Conservation (phyloP, 2,113 vertebrate species). For the Todiramphus saurophagus region DNA sequence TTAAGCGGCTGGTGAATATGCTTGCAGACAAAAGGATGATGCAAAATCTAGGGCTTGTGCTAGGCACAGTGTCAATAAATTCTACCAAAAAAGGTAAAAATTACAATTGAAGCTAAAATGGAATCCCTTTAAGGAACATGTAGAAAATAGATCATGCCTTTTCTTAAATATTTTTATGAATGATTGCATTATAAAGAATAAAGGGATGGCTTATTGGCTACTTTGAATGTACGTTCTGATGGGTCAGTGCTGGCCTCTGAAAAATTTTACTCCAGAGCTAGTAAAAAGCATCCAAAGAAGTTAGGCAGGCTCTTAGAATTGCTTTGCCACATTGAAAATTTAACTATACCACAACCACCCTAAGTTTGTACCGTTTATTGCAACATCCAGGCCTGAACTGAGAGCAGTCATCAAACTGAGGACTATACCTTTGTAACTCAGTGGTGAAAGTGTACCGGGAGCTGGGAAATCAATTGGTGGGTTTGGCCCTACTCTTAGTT, state of each 20-base stretch:
- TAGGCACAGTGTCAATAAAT: constrained; percentile 81
- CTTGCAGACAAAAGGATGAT: constrained; percentile 81
- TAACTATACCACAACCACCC: background rate
- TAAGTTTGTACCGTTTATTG: background rate
- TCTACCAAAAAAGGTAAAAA: constrained; percentile 78
- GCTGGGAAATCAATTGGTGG: background rate
- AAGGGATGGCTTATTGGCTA: constrained; percentile 13
- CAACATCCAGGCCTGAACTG: background rate
- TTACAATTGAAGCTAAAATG: constrained; percentile 75
- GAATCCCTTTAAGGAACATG: constrained; percentile 75
- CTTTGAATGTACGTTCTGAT: background rate
- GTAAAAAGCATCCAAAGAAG: background rate
- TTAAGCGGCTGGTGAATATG: constrained; percentile 85
- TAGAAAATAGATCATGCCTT: constrained; percentile 71
- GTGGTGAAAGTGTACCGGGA: background rate
- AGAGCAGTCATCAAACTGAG: background rate
- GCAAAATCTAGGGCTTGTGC: constrained; percentile 71
- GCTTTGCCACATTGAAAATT: background rate
- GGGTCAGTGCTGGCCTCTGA: constrained; percentile 26
- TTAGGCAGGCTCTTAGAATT: background rate
- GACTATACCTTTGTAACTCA: background rate
- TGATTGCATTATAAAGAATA: constrained; percentile 53
- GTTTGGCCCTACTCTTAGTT: background rate
- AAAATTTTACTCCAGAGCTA: background rate
- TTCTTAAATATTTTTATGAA: constrained; percentile 65